Percentiles rank a stretch among this genome's conserved stretches.
These are phyloP conservation scores for Vanessa cardui DNA, from an alignment of 2,888 invertebrate species.

Conservation along the genomic window DNA sequence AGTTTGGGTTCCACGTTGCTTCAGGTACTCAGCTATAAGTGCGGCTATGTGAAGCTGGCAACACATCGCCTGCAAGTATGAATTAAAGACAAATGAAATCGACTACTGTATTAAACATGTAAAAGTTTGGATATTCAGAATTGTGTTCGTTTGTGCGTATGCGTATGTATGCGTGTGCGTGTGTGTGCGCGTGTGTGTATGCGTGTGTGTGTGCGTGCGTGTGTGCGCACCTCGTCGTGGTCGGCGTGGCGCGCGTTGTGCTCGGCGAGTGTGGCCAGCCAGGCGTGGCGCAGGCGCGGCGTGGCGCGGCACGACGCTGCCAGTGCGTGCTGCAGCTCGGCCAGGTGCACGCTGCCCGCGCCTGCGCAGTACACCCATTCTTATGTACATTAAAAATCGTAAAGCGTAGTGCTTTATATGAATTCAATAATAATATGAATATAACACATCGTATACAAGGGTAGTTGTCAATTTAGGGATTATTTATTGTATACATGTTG, in stretches of 20 bases:
- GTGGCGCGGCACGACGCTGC: constrained; percentile 97
- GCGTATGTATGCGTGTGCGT: too few species aligned
- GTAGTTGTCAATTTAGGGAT: too few species aligned
- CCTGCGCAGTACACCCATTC: constrained; percentile 65
- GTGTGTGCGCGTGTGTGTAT: neutral
- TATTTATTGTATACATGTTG: too few species aligned
- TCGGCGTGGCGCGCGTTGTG: constrained; percentile 92
- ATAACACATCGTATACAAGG: too few species aligned
- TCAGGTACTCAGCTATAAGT: constrained; percentile 96
- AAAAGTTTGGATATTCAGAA: too few species aligned
- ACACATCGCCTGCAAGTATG: constrained; percentile 88
- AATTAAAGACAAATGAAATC: neutral
- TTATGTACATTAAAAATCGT: neutral
- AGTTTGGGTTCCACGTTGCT: constrained; percentile 86
- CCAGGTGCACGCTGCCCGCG: constrained; percentile 94
- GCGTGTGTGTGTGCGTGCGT: neutral
- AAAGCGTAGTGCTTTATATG: too few species aligned
- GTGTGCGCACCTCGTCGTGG: constrained; percentile 89
- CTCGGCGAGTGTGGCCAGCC: constrained; percentile 96
- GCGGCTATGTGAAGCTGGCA: constrained; percentile 98
- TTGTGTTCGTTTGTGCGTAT: too few species aligned
- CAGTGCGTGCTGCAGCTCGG: constrained; percentile 95
- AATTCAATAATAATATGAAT: too few species aligned
- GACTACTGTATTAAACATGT: neutral
- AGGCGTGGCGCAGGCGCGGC: constrained; percentile 95